Percentiles rank a stretch among this genome's conserved stretches.
Evolutionary conservation across 2,797 vertebrate genomes (phyloP).

Genomic region (Monodelphis domestica): DNA sequence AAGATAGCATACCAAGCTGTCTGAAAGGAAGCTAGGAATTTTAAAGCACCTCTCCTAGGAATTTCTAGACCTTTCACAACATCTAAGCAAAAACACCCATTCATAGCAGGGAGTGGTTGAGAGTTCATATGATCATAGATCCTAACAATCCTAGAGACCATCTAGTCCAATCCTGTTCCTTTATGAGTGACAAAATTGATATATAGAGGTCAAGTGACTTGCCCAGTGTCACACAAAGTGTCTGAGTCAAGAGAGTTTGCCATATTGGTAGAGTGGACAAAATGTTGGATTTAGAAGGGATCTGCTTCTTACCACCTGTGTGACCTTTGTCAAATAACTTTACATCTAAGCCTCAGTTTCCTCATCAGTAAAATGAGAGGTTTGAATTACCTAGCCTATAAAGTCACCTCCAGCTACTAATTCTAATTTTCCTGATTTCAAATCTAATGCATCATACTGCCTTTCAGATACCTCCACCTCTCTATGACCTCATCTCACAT

Average conservation of each 20-base stretch:
- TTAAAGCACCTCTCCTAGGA: background rate
- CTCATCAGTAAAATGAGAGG: background rate
- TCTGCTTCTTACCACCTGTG: background rate
- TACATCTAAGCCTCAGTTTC: background rate
- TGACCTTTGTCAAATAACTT: background rate
- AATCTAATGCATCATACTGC: background rate
- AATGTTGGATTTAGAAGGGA: background rate
- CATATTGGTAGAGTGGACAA: background rate
- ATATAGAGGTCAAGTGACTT: background rate
- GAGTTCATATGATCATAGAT: background rate
- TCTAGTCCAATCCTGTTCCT: too few species aligned
- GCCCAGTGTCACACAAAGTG: background rate
- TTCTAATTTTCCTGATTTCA: background rate
- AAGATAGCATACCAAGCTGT: background rate
- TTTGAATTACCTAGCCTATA: background rate
- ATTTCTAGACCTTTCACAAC: background rate
- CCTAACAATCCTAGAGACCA: background rate
- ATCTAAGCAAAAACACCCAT: background rate
- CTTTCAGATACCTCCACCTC: background rate
- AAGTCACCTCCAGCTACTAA: background rate
- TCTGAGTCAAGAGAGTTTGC: background rate
- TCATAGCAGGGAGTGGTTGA: background rate
- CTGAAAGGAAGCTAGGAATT: background rate
- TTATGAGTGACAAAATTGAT: background rate
- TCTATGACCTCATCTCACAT: background rate